Evolutionary conservation across 1,140 invertebrate genomes (phyloP).

Genomic region (Chironomus tepperi): DNA sequence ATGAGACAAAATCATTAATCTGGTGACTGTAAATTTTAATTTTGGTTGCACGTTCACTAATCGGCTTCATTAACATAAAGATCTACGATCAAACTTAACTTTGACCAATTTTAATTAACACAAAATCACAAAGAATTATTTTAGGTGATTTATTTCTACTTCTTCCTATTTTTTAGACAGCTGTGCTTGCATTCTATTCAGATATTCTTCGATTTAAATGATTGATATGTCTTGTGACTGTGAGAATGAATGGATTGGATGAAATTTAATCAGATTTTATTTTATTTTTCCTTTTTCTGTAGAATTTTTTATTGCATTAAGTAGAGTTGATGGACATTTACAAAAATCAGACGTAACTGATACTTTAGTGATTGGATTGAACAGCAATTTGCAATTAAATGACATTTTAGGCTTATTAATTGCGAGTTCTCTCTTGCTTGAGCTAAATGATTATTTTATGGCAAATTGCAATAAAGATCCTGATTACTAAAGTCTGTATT

Average conservation of each 20-base stretch:
- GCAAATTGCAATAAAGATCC: too few species aligned
- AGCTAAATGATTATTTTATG: too few species aligned
- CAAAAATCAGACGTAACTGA: too few species aligned
- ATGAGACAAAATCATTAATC: not conserved
- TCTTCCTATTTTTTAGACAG: constrained; percentile 2
- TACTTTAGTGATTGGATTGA: too few species aligned
- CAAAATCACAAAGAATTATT: not conserved
- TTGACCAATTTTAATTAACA: not conserved
- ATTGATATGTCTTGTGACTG: not conserved
- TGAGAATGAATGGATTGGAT: not conserved
- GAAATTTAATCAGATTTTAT: not conserved
- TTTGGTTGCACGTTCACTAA: constrained; percentile 3
- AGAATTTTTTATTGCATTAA: not conserved
- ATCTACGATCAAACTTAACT: not conserved
- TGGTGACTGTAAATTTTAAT: not conserved
- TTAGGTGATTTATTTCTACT: constrained; percentile 1
- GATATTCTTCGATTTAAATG: not conserved
- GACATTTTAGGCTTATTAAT: too few species aligned
- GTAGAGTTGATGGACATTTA: not conserved
- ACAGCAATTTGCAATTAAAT: too few species aligned
- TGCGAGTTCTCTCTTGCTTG: too few species aligned
- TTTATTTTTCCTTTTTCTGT: not conserved
- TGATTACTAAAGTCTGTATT: too few species aligned
- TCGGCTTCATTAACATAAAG: not conserved
- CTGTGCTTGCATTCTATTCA: not conserved